phyloP scores from a whole-genome alignment of 2,797 vertebrate genomes.

The Enteromius fasciolatus region DNA sequence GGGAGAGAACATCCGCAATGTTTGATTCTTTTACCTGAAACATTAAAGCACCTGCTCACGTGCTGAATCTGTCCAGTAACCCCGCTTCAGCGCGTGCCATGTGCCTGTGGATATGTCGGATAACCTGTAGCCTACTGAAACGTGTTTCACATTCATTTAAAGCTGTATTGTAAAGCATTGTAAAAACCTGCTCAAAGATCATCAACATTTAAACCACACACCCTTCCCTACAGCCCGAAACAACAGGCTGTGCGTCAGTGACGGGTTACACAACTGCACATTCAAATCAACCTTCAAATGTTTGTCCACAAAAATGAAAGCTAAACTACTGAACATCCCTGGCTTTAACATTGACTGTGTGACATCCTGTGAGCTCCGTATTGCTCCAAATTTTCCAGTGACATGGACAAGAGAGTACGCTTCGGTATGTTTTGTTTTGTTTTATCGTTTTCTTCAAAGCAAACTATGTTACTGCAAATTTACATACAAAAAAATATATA shows the following conservation, averaged over 20 bases:
- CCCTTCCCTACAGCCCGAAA: background rate
- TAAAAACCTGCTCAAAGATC: background rate
- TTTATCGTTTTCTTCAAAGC: background rate
- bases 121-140: background rate
- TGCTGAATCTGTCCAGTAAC: background rate
- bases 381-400: background rate
- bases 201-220: background rate
- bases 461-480: background rate
- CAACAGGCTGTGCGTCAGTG: background rate
- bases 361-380: background rate
- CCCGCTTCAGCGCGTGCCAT: background rate
- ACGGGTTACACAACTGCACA: background rate
- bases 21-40: background rate
- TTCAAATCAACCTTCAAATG: background rate
- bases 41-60: background rate
- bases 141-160: background rate
- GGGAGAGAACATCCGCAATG: background rate
- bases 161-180: background rate
- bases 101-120: background rate
- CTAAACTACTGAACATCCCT: background rate
- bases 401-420: background rate
- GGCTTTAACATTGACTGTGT: background rate
- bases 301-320: background rate
- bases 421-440: conserved; percentile 11
- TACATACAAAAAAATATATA: background rate